These are phyloP conservation scores for Leptogaster cylindrica DNA, from an alignment of 2,888 invertebrate species.

Conservation along the genomic window DNA sequence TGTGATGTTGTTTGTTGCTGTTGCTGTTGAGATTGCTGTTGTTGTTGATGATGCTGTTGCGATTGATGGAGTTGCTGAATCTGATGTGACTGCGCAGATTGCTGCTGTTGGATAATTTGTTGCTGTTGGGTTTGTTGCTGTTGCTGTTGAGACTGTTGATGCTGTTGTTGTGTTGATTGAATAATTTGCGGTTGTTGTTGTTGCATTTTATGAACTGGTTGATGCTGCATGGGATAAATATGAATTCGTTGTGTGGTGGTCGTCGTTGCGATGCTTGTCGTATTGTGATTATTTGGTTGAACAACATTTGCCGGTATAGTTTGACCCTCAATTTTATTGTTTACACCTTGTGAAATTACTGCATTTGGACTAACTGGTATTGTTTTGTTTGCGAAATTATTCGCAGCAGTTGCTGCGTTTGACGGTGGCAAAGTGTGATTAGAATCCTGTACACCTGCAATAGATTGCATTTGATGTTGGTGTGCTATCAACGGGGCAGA, in stretches of 20 bases:
- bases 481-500: slow-evolving; percentile 50
- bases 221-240: slow-evolving; percentile 59
- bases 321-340: slow-evolving; percentile 48
- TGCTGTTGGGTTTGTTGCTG: slow-evolving; percentile 45
- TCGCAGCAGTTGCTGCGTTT: too few relatives aligned
- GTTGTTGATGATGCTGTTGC: slow-evolving; percentile 50
- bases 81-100: slow-evolving; percentile 18
- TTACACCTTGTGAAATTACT: slow-evolving; percentile 43
- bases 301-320: slow-evolving; percentile 58
- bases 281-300: slow-evolving; percentile 60
- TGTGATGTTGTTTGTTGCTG: slow-evolving; percentile 48
- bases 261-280: slow-evolving; percentile 36
- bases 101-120: slow-evolving; percentile 43
- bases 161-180: slow-evolving; percentile 48
- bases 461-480: slow-evolving; percentile 28
- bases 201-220: slow-evolving; percentile 40
- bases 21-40: slow-evolving; percentile 50
- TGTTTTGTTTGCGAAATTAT: slow-evolving; percentile 51
- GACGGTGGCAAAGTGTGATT: background rate
- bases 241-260: slow-evolving; percentile 55
- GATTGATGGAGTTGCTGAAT: slow-evolving; percentile 36
- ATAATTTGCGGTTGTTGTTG: slow-evolving; percentile 43
- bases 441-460: background rate
- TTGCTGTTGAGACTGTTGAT: slow-evolving; percentile 31
- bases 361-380: slow-evolving; percentile 36